Evolutionary conservation across 1,140 invertebrate species (phyloP).

Genomic region (Lerema accius): DNA sequence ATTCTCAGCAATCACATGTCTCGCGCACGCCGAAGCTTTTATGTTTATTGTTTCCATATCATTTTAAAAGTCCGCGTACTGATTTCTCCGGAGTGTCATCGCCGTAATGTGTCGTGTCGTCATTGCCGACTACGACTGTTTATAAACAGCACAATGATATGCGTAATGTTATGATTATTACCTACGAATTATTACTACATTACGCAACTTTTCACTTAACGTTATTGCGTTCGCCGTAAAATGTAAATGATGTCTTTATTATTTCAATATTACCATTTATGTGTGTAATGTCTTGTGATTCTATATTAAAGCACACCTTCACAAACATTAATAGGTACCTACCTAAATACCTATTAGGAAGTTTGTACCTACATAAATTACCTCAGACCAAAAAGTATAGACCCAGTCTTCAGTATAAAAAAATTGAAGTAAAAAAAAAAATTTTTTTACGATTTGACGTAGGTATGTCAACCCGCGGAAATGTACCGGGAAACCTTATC

Average conservation of each 20-base stretch:
- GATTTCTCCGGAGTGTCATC: slow-evolving; percentile 78
- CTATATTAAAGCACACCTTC: slow-evolving; percentile 3
- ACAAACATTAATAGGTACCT: not conserved
- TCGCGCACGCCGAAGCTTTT: slow-evolving; percentile 65
- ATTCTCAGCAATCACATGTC: slow-evolving; percentile 77
- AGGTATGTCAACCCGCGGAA: too few species aligned
- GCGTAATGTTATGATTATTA: slow-evolving; percentile 47
- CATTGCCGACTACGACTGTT: slow-evolving; percentile 49
- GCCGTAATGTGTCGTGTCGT: slow-evolving; percentile 63
- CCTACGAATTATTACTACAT: slow-evolving; percentile 34
- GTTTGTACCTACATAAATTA: too few species aligned
- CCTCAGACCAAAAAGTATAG: too few species aligned
- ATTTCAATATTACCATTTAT: slow-evolving; percentile 32
- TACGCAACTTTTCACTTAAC: slow-evolving; percentile 66
- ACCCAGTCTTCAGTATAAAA: too few species aligned
- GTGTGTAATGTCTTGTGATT: slow-evolving; percentile 14
- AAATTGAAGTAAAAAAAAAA: too few species aligned
- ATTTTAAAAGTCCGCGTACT: slow-evolving; percentile 75
- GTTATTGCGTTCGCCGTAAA: slow-evolving; percentile 44
- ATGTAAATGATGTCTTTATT: slow-evolving; percentile 30
- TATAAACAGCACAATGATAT: slow-evolving; percentile 47
- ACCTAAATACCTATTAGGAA: not conserved
- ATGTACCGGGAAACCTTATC: too few species aligned
- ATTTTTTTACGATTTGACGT: too few species aligned
- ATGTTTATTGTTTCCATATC: slow-evolving; percentile 79